Evolutionary conservation across 2,888 invertebrate species (phyloP).

Genomic region (Brenthis daphne): DNA sequence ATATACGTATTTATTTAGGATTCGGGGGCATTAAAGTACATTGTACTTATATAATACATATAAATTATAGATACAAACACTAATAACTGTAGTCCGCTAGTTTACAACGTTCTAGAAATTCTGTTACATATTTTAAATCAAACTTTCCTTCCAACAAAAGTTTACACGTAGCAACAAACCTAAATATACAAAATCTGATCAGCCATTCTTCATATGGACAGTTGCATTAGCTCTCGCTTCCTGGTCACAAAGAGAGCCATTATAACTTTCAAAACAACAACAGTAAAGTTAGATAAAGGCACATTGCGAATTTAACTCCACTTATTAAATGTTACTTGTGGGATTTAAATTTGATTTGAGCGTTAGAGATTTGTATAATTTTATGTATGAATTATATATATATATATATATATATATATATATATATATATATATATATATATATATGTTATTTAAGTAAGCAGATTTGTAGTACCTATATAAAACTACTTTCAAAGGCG

Average conservation of each 20-base stretch:
- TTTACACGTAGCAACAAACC: constrained; percentile 1
- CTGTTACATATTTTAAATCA: background rate
- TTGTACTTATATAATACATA: no score
- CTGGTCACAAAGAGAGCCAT: constrained; percentile 63
- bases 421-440: no score
- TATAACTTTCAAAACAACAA: constrained; percentile 65
- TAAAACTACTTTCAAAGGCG: constrained; percentile 47
- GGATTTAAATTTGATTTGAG: constrained; percentile 52
- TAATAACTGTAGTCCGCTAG: no score
- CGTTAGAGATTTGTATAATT: constrained; percentile 13
- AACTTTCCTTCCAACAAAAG: background rate
- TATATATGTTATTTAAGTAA: constrained; percentile 7
- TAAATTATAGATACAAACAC: no score
- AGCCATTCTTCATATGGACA: constrained; percentile 43
- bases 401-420: no score
- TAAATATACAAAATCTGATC: constrained; percentile 18
- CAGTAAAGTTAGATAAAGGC: constrained; percentile 64
- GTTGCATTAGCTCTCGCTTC: constrained; percentile 63
- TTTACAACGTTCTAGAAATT: no score
- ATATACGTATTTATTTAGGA: no score
- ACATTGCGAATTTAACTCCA: constrained; percentile 63
- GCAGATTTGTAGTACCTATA: constrained; percentile 23
- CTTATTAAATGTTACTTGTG: constrained; percentile 48
- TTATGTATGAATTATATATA: background rate
- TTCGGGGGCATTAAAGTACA: no score